phyloP scores from a whole-genome alignment of 2,113 vertebrate genomes.

The Sturnus vulgaris region DNA sequence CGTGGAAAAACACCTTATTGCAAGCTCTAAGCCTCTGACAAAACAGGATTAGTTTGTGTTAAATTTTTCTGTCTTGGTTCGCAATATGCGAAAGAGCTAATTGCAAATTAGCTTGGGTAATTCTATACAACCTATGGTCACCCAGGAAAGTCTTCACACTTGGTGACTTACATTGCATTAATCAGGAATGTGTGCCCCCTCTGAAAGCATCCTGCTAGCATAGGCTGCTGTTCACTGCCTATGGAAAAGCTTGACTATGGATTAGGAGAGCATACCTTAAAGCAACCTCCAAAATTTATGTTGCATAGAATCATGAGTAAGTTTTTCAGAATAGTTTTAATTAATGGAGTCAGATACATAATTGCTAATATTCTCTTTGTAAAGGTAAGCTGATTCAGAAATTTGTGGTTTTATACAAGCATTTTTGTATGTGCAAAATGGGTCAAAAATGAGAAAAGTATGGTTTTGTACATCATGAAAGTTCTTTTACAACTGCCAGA shows the following conservation, averaged over 20 bases:
- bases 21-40: background rate
- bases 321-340: background rate
- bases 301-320: background rate
- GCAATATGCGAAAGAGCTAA: background rate
- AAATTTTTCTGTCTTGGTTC: background rate
- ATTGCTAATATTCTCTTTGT: background rate
- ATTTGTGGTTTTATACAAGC: background rate
- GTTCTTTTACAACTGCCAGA: background rate
- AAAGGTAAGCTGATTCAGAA: background rate
- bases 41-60: background rate
- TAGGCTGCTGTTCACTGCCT: background rate
- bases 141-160: background rate
- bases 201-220: background rate
- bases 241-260: fast-evolving
- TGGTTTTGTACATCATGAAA: background rate
- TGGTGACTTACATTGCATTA: background rate
- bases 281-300: background rate
- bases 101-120: background rate
- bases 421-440: background rate
- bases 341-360: background rate
- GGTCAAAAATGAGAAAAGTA: background rate
- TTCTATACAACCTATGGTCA: background rate
- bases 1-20: background rate
- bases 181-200: background rate
- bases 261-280: background rate